Evolutionary conservation across 2,888 invertebrate genomes (phyloP).

Genomic region (Choristoneura rosaceana): DNA sequence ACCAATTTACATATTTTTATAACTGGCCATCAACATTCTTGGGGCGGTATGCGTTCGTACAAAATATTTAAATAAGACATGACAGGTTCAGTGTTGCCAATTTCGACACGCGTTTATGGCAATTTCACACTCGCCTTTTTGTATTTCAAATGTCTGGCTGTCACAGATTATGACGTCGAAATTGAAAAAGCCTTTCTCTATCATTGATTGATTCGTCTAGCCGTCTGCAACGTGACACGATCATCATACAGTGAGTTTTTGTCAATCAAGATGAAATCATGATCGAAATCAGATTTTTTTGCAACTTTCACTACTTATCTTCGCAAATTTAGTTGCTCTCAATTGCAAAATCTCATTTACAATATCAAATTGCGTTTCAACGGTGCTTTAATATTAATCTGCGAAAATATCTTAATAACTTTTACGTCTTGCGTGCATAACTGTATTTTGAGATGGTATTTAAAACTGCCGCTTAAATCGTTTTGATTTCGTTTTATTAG

Average conservation of each 20-base stretch:
- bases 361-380: conserved; percentile 26
- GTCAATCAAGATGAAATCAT: conserved; percentile 26
- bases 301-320: conserved; percentile 37
- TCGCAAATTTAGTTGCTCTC: conserved; percentile 22
- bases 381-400: conserved; percentile 30
- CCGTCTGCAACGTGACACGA: conserved; percentile 34
- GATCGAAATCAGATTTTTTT: conserved; percentile 13
- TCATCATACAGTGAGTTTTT: conserved; percentile 19
- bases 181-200: conserved; percentile 40
- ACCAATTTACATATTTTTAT: conserved; percentile 21
- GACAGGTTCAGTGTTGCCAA: conserved; percentile 18
- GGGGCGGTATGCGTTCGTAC: background rate
- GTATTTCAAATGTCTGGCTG: conserved; percentile 9
- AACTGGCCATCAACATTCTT: conserved; percentile 27
- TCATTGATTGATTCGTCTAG: conserved; percentile 38
- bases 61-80: conserved; percentile 6
- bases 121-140: conserved; percentile 32
- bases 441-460: conserved; percentile 23
- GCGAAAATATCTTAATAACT: conserved; percentile 28
- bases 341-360: conserved; percentile 36
- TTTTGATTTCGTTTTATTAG: background rate
- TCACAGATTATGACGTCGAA: conserved; percentile 34
- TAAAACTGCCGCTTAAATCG: conserved; percentile 2
- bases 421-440: conserved; percentile 17
- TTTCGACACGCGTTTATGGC: conserved; percentile 15